phyloP scores from a whole-genome alignment of 1,140 invertebrate species.

The Penaeus indicus region DNA sequence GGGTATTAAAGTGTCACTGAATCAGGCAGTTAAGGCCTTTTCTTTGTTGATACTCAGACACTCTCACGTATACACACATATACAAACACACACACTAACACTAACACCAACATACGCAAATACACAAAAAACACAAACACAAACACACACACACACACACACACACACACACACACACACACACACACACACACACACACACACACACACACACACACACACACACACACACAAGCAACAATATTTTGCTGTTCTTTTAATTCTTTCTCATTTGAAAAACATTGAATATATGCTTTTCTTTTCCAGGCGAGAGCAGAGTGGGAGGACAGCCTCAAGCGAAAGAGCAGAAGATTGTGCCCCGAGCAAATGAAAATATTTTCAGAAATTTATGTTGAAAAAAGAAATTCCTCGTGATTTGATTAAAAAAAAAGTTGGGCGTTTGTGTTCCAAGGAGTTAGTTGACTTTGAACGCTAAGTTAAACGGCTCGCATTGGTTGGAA shows the following conservation, averaged over 20 bases:
- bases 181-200: too few species aligned
- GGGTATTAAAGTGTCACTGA: background rate
- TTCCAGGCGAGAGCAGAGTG: background rate
- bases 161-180: too few species aligned
- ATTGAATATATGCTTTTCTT: background rate
- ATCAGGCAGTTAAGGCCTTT: background rate
- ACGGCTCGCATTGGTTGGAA: too few species aligned
- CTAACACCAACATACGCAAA: background rate
- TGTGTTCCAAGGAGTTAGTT: too few species aligned
- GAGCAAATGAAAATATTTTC: background rate
- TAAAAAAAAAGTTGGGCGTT: too few species aligned
- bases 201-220: too few species aligned
- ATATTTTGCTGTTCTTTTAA: background rate
- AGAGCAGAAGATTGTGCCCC: background rate
- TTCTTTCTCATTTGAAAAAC: background rate
- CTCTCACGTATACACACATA: conserved; percentile 20
- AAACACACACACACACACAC: too few species aligned
- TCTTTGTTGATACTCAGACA: background rate
- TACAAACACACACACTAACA: background rate
- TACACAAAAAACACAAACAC: background rate
- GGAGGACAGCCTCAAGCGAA: background rate
- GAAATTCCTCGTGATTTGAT: background rate
- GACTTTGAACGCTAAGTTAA: too few species aligned
- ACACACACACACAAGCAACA: too few species aligned
- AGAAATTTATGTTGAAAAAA: background rate